Evolutionary conservation across 2,797 vertebrate genomes (phyloP).

Genomic region (Pampus argenteus): DNA sequence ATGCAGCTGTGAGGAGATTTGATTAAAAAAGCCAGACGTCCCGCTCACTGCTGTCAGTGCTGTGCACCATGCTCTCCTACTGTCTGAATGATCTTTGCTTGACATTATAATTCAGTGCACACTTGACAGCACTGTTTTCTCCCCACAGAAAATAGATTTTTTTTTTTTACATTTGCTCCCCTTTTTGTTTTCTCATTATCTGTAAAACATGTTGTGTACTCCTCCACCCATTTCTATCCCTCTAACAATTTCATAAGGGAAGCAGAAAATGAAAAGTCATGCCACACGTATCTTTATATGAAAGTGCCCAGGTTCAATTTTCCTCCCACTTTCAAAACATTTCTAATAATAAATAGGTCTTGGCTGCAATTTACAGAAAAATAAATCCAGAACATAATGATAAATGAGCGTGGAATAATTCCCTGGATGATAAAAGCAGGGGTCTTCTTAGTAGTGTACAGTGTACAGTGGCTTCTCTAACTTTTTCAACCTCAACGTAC

Average conservation of each 20-base stretch:
- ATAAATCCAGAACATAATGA: conserved; percentile 72
- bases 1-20: conserved; percentile 58
- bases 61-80: conserved; percentile 20
- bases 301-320: conserved; percentile 58
- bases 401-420: conserved; percentile 71
- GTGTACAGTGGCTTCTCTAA: conserved; percentile 11
- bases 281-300: conserved; percentile 40
- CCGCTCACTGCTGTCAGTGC: conserved; percentile 53
- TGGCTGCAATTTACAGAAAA: conserved; percentile 69
- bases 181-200: conserved; percentile 81
- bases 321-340: conserved; percentile 58
- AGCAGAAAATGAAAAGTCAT: conserved; percentile 63
- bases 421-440: conserved; percentile 57
- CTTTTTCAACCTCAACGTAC: conserved; percentile 6
- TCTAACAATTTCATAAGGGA: conserved; percentile 50
- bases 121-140: conserved; percentile 48
- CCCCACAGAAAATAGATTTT: conserved; percentile 73
- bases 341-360: conserved; percentile 72
- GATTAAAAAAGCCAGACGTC: conserved; percentile 52
- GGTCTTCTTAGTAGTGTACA: conserved; percentile 13
- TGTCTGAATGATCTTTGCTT: conserved; percentile 55
- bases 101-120: conserved; percentile 74
- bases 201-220: conserved; percentile 46
- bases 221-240: conserved; percentile 44
- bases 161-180: conserved; percentile 76